Percentiles rank a stretch among this genome's conserved stretches.
Conservation (phyloP, 2,888 invertebrate genomes). For the Anthrax anthrax region DNA sequence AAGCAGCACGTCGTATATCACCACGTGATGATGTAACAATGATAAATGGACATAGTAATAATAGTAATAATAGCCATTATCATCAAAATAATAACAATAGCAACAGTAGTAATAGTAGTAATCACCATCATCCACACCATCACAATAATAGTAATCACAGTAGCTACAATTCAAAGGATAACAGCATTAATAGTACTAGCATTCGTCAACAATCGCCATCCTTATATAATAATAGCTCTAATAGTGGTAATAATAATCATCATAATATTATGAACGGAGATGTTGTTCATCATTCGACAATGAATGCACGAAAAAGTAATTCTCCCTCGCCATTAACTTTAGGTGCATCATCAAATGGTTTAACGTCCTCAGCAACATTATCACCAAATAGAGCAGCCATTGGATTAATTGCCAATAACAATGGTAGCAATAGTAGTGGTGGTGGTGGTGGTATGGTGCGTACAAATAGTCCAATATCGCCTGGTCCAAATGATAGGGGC, state of each 20-base stretch:
- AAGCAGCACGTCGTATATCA: slow-evolving; percentile 13
- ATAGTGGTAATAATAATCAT: neutral
- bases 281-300: neutral
- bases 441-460: neutral
- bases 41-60: slow-evolving; percentile 6
- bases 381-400: neutral
- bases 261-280: neutral
- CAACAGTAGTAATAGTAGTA: slow-evolving; percentile 14
- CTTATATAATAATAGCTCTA: neutral
- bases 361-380: neutral
- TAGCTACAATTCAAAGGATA: slow-evolving; percentile 10
- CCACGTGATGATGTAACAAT: slow-evolving; percentile 6
- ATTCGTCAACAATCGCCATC: neutral
- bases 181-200: neutral
- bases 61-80: slow-evolving; percentile 13
- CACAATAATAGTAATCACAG: slow-evolving; percentile 12
- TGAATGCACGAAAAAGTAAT: neutral
- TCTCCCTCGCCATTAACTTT: neutral
- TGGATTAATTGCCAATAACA: neutral
- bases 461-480: neutral
- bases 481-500: neutral
- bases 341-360: neutral
- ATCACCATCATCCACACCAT: slow-evolving; percentile 2
- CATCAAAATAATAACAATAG: slow-evolving; percentile 13
- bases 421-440: neutral